These are phyloP conservation scores for Nomada ruficornis DNA, from an alignment of 2,888 invertebrate genomes.

Conservation along the genomic window DNA sequence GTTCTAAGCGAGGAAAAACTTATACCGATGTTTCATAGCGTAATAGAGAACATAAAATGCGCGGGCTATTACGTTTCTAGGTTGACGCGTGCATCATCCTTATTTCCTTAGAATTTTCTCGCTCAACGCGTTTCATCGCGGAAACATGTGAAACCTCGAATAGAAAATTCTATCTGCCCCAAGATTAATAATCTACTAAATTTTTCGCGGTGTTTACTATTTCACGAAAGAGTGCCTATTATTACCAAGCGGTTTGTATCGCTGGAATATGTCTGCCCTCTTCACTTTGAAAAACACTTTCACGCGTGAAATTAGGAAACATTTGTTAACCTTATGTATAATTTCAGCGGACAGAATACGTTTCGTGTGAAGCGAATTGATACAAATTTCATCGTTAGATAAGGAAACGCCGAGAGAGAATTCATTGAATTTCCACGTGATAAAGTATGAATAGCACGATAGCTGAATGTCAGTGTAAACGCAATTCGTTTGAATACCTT, in stretches of 20 bases:
- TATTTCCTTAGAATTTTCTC: conserved; percentile 21
- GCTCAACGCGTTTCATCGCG: neutral
- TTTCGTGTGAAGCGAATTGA: neutral
- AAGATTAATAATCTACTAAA: conserved; percentile 9
- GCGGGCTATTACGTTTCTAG: conserved; percentile 12
- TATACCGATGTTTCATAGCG: conserved; percentile 13
- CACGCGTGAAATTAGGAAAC: too few relatives aligned
- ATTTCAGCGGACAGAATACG: too few relatives aligned
- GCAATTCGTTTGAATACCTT: neutral
- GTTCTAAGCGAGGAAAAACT: conserved; percentile 4
- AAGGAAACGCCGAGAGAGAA: neutral
- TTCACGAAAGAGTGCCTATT: neutral
- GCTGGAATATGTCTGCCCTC: too few relatives aligned
- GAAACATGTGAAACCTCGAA: neutral
- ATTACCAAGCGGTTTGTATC: neutral
- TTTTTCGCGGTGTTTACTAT: neutral
- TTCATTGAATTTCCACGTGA: conserved; percentile 3
- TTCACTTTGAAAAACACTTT: too few relatives aligned
- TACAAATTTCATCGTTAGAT: neutral
- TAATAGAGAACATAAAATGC: neutral
- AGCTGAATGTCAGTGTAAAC: neutral
- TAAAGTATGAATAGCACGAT: neutral
- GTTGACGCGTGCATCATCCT: neutral
- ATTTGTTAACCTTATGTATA: too few relatives aligned
- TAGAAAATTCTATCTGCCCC: neutral